Base-by-base conservation (phyloP, 2,797 vertebrate species). In the Erithacus rubecula region DNA sequence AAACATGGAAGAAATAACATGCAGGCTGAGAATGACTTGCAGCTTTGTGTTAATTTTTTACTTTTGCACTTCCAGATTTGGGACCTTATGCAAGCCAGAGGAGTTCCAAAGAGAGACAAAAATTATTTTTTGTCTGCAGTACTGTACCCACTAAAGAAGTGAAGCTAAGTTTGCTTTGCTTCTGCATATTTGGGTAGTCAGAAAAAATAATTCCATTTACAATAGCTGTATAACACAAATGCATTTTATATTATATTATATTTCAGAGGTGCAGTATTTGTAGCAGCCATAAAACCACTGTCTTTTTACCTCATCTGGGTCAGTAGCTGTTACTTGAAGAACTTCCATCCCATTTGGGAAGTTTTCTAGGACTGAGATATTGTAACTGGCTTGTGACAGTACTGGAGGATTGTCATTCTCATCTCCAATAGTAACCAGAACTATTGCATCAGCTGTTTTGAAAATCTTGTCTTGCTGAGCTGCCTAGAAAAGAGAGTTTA, bases 281-380 rank as follows among this genome's bases (percentile, higher is more conserved):
- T 15, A 72, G 74, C 60, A 89, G 46, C 10, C 46, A 23, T 10
- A 69, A 64, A 2, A 5, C 30, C 8, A 29, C 5, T 22, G 24
- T 27, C 30, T 63, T 71, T 83, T 69, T 96, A 98, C 98, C 98
- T 98, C 82, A 64, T 98, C 98, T 74, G 14, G 23, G 93, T 98
- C 98, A 30, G 62, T 96, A 87, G 98, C 96, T 70, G 36, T 74
- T 56, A 96, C 74, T 94, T 78, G 97, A 75, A 98, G 96, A 78
- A 98, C 55, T 72, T 96, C 83, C 21, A 93, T 78, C 36, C 88
- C 94, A 32, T 77, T 15, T 13, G 97, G 98, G 21, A 96, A 96
- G 75, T 98, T 98, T 97, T 98, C 98, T 52, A 23, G 84, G 52
- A 98, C 41, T 12, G 63, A 65, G 16, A 93, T 36, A 4, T 51